phyloP scores from a whole-genome alignment of 2,113 vertebrate species.

The Callocephalon fimbriatum region DNA sequence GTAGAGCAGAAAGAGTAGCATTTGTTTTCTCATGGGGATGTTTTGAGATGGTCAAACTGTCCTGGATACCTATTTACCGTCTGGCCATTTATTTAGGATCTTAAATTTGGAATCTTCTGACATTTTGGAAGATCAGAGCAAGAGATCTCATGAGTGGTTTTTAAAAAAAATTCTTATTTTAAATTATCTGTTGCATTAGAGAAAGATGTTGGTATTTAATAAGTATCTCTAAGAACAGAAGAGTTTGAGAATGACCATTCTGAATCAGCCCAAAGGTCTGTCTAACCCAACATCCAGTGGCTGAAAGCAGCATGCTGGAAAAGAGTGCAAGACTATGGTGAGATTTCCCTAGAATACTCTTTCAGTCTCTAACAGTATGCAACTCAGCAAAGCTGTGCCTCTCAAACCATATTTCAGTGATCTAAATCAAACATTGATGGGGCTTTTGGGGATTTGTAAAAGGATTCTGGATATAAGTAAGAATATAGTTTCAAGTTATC shows the following conservation, averaged over 20 bases:
- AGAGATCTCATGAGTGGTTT: not conserved
- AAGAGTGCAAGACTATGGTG: not conserved
- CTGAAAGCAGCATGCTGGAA: not conserved
- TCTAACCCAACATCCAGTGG: not conserved
- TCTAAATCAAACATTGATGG: not conserved
- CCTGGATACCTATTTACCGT: not conserved
- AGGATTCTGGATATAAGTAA: not conserved
- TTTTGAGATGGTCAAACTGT: not conserved
- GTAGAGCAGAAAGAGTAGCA: not conserved
- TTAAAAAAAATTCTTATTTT: not conserved
- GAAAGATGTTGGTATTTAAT: not conserved
- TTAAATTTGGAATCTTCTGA: not conserved
- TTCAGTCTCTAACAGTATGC: not conserved
- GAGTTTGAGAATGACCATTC: not conserved
- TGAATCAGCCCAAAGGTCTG: not conserved
- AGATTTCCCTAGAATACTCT: not conserved
- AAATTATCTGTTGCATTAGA: not conserved
- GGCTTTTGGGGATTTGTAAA: not conserved
- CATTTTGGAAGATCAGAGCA: not conserved
- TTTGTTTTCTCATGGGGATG: not conserved
- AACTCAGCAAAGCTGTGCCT: not conserved
- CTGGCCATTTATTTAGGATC: not conserved
- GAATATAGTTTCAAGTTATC: not conserved
- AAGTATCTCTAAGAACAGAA: not conserved
- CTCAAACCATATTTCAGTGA: not conserved